Evolutionary conservation across 1,140 invertebrate genomes (phyloP).

Genomic region (Sarcophaga bullata): DNA sequence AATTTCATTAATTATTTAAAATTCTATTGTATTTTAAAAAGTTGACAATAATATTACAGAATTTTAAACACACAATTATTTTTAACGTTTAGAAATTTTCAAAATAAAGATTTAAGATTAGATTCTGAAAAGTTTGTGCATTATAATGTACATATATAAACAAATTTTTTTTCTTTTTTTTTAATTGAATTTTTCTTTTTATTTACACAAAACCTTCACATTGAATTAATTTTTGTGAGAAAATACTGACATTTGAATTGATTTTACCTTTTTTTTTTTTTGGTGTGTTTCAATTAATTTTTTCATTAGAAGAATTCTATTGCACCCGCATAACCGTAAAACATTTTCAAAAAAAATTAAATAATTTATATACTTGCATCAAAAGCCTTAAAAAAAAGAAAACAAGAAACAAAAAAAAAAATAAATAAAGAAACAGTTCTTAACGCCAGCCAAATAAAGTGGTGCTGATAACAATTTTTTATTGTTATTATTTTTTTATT

Average conservation of each 20-base stretch:
- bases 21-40: constrained; percentile 2
- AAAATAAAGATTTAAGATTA: not conserved
- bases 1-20: not conserved
- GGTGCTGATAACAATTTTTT: too few species aligned
- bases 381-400: too few species aligned
- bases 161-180: not conserved
- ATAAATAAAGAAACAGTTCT: too few species aligned
- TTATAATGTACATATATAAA: not conserved
- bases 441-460: too few species aligned
- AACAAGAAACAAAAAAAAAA: too few species aligned
- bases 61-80: not conserved
- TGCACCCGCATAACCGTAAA: not conserved
- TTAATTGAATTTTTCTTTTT: not conserved
- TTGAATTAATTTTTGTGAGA: not conserved
- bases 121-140: not conserved
- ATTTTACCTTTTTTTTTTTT: not conserved
- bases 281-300: not conserved
- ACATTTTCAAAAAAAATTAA: not conserved
- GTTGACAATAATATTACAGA: constrained; percentile 1
- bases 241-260: constrained; percentile 30
- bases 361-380: not conserved
- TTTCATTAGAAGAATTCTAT: not conserved
- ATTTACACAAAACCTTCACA: not conserved
- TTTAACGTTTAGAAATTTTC: not conserved
- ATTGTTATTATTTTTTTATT: too few species aligned